phyloP scores from a whole-genome alignment of 2,113 vertebrate genomes.

The Centropristis striata region DNA sequence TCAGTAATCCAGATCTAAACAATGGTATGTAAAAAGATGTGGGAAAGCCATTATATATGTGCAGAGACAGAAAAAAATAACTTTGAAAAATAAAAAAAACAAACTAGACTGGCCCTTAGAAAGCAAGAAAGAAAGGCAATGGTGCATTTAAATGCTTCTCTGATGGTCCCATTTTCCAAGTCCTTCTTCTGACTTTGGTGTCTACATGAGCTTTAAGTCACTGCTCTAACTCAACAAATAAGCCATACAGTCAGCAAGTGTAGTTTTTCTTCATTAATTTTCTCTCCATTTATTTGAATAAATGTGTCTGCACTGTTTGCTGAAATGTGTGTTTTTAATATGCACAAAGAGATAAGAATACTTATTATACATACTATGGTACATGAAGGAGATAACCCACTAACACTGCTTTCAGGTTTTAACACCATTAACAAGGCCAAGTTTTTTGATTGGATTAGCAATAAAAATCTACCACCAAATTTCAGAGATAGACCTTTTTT shows the following conservation, averaged over 20 bases:
- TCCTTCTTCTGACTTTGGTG: too few species aligned
- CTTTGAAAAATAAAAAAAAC: neutral
- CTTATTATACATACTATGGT: neutral
- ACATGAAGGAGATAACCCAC: neutral
- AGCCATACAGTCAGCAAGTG: too few species aligned
- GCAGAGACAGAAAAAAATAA: neutral
- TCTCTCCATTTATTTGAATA: neutral
- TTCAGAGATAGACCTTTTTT: neutral
- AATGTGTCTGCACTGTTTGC: neutral
- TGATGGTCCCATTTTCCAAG: too few species aligned
- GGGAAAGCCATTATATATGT: neutral
- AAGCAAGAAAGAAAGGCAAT: too few species aligned
- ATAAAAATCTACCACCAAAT: neutral
- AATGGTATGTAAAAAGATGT: neutral
- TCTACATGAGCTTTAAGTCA: too few species aligned
- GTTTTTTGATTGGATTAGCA: constrained; percentile 11
- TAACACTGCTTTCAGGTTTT: neutral
- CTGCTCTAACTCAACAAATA: too few species aligned
- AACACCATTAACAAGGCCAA: too few species aligned
- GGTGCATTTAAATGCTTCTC: too few species aligned
- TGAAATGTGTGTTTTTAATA: neutral
- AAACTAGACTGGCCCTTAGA: too few species aligned
- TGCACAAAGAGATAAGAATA: neutral
- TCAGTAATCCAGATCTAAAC: too few species aligned
- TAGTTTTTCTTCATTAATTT: too few species aligned